Evolutionary conservation across 1,140 invertebrate species (phyloP), one percentile per base, ranked within the genome.

Genomic region (Phocides pigmalion): DNA sequence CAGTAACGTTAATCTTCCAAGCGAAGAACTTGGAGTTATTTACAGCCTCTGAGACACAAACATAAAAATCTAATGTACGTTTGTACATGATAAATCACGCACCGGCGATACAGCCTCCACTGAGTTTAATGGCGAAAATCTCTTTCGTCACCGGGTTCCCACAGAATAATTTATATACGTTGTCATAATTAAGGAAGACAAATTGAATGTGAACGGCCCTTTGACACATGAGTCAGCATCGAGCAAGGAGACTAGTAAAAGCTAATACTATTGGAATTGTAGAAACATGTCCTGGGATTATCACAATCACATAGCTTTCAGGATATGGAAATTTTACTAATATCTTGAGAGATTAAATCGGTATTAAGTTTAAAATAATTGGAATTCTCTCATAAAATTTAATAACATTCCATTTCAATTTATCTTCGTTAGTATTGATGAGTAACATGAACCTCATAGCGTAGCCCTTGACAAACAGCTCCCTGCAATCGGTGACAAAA

Each of bases 41-140:
- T 82, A 84, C 76, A 74, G 69, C 78, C 75, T 68, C 50, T 63
- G 65, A 81, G 76, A 77, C 66, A 71, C 66, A 37, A 68, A 79
- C 75, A 82, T 82, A 82, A 82, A 82, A 82, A 80, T 77, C 64
- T 84, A 81, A 79, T 77, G 79, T 76, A 53, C 74, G 65, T 70
- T 74, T 73, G 72, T 77, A 71, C 64, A 66, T 70, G 47, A 84
- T 86, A 84, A 86, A 86, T 86, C 82, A 80, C 65, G 47, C 71
- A 35, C 62, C 51, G 20, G 62, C 69, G 66, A 75, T 78, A 71
- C 70, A 65, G 51, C 46, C 65, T 63, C 41, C 56, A 72, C 51
- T 61, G 70, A 77, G 65, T 71, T 81, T 81, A 76, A 81, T 79
- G 64, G 82, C 78, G 64, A 82, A 81, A 77, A 77, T 79, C 75